Evolutionary conservation across 2,113 vertebrate genomes (phyloP).

Genomic region (Lontra canadensis): DNA sequence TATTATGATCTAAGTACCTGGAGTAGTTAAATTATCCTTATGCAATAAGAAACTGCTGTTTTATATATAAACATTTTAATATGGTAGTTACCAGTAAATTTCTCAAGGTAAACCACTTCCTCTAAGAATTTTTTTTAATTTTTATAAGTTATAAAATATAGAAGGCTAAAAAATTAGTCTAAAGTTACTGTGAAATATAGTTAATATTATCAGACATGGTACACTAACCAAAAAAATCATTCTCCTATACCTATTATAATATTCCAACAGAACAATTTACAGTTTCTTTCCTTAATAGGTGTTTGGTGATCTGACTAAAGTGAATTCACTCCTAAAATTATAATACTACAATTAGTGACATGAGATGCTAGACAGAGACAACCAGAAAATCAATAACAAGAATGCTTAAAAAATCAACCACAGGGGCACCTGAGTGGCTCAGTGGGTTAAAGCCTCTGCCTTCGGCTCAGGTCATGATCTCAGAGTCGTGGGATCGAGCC

Average conservation of each 20-base stretch:
- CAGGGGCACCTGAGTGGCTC: too few relatives aligned
- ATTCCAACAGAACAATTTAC: background rate
- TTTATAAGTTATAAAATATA: constrained; percentile 44
- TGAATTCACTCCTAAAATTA: constrained; percentile 37
- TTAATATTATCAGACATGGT: background rate
- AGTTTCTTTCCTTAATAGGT: background rate
- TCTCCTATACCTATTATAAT: background rate
- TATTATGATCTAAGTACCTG: constrained; percentile 25
- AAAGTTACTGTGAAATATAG: background rate
- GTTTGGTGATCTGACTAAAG: background rate
- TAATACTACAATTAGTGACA: background rate
- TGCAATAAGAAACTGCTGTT: constrained; percentile 10
- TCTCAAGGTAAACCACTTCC: constrained; percentile 8
- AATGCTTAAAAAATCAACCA: background rate
- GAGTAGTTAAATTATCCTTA: background rate
- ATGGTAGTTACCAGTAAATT: background rate
- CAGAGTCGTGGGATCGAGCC: too few relatives aligned
- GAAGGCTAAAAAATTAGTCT: background rate
- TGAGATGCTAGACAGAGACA: background rate
- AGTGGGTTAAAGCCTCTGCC: too few relatives aligned
- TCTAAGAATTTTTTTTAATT: background rate
- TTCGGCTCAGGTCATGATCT: too few relatives aligned
- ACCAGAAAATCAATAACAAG: background rate
- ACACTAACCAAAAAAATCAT: constrained; percentile 36
- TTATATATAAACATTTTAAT: constrained; percentile 3